Conservation (phyloP, 2,888 invertebrate genomes). For the Altica lythri region DNA sequence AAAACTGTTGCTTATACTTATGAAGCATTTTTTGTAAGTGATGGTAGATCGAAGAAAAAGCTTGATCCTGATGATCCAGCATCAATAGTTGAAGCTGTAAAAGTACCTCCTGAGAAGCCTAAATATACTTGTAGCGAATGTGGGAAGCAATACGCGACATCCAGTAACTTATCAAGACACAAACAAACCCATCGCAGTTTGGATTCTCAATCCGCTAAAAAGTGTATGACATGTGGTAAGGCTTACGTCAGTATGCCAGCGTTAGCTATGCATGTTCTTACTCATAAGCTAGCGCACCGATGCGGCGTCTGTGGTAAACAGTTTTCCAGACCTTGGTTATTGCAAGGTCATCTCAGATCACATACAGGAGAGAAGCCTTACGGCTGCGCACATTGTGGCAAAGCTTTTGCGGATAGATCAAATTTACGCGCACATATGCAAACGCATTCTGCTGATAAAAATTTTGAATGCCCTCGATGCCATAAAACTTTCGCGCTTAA, state of each 20-base stretch:
- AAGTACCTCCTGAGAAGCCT: slow-evolving; percentile 48
- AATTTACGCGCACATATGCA: slow-evolving; percentile 94
- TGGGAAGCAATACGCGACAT: slow-evolving; percentile 89
- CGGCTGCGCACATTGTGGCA: slow-evolving; percentile 92
- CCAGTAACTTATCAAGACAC: slow-evolving; percentile 85
- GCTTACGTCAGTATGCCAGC: slow-evolving; percentile 98
- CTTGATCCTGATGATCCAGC: slow-evolving; percentile 42
- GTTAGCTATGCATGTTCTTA: slow-evolving; percentile 88
- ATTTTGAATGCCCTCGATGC: slow-evolving; percentile 85
- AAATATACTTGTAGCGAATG: slow-evolving; percentile 84
- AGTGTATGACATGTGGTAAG: slow-evolving; percentile 93
- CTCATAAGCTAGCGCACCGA: slow-evolving; percentile 89
- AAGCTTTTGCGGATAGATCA: slow-evolving; percentile 92
- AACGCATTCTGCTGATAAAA: slow-evolving; percentile 90
- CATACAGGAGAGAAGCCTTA: slow-evolving; percentile 95
- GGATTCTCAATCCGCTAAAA: slow-evolving; percentile 91
- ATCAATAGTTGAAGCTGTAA: slow-evolving; percentile 41
- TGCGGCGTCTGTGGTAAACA: slow-evolving; percentile 93
- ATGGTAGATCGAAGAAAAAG: slow-evolving; percentile 76
- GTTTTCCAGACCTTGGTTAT: slow-evolving; percentile 94
- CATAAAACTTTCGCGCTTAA: slow-evolving; percentile 91
- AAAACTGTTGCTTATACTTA: slow-evolving; percentile 88
- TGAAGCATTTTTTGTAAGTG: slow-evolving; percentile 90
- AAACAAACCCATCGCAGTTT: slow-evolving; percentile 91
- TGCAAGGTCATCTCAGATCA: slow-evolving; percentile 83